Evolutionary conservation across 2,888 invertebrate species (phyloP).

Genomic region (Didymodactylos carnosus): DNA sequence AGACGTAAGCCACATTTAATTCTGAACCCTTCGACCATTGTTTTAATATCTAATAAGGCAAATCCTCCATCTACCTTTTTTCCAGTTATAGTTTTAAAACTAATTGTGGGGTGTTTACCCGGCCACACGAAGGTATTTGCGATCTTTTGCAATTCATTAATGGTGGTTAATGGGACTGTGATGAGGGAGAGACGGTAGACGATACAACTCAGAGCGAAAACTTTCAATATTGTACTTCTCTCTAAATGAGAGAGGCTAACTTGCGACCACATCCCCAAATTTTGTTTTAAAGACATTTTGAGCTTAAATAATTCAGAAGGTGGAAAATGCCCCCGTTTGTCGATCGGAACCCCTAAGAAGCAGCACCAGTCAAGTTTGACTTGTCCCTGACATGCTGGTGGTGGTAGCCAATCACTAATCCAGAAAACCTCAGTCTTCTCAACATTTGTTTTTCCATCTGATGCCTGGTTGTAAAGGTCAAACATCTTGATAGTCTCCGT

Average conservation of each 20-base stretch:
- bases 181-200: not conserved
- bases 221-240: not conserved
- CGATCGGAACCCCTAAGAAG: too few species aligned
- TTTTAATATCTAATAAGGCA: not conserved
- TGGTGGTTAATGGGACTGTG: not conserved
- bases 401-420: too few species aligned
- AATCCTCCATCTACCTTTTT: not conserved
- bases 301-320: too few species aligned
- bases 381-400: too few species aligned
- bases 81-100: not conserved
- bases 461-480: not conserved
- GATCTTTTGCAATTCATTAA: not conserved
- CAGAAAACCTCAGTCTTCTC: too few species aligned
- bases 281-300: not conserved
- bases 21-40: not conserved
- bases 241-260: not conserved
- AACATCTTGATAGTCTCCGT: not conserved
- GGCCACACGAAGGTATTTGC: not conserved
- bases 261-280: not conserved
- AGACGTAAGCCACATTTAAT: not conserved
- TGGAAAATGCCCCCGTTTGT: too few species aligned
- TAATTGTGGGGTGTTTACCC: not conserved
- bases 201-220: not conserved
- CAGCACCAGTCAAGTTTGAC: too few species aligned
- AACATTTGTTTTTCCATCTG: not conserved